These are phyloP conservation scores for Herminia tarsipennalis DNA, from an alignment of 2,888 invertebrate species.

Conservation along the genomic window DNA sequence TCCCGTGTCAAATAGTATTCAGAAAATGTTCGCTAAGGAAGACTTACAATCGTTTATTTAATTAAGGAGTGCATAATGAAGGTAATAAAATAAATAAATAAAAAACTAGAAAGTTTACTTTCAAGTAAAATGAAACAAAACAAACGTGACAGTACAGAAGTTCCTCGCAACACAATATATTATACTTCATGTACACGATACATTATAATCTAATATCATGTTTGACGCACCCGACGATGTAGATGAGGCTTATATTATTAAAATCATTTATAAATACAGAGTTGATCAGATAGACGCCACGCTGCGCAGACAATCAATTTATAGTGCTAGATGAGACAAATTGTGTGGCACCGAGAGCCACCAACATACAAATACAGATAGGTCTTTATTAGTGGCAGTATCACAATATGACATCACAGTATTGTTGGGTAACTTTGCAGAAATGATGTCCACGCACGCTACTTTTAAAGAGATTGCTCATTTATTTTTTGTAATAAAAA, in stretches of 20 bases:
- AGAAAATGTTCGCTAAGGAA: too few species aligned
- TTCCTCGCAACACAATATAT: conserved; percentile 24
- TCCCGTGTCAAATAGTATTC: too few species aligned
- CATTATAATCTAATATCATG: conserved; percentile 23
- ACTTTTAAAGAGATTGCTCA: conserved; percentile 17
- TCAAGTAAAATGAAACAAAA: too few species aligned
- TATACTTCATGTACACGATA: too few species aligned
- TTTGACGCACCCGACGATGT: conserved; percentile 29
- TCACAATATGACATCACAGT: conserved; percentile 13
- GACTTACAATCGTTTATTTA: too few species aligned
- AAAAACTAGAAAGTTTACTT: too few species aligned
- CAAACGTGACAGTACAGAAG: conserved; percentile 31
- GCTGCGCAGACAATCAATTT: conserved; percentile 79
- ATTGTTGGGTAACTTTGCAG: not conserved
- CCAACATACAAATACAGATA: conserved; percentile 50
- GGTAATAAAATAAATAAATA: too few species aligned
- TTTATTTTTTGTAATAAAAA: conserved; percentile 18
- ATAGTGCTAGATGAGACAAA: conserved; percentile 72
- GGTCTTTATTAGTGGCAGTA: conserved; percentile 48
- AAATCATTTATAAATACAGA: conserved; percentile 67
- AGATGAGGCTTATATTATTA: conserved; percentile 51
- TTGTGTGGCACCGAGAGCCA: conserved; percentile 56
- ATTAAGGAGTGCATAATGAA: too few species aligned
- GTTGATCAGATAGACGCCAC: conserved; percentile 65
- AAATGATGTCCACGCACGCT: too few species aligned